These are phyloP conservation scores for Romanogobio albipinnatus DNA, from an alignment of 2,113 vertebrate species.

Conservation along the genomic window DNA sequence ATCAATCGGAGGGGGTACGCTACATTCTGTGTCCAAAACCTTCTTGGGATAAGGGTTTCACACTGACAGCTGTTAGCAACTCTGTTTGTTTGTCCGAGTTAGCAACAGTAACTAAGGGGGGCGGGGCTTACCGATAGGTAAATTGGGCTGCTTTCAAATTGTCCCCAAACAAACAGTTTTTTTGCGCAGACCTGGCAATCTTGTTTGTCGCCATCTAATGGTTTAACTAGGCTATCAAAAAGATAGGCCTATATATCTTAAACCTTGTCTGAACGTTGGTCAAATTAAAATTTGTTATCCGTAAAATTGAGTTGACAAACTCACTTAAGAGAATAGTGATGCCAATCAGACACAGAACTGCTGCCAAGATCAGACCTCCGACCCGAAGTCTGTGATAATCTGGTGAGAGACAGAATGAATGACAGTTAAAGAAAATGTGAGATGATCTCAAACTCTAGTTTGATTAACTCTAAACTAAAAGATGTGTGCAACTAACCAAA, in stretches of 20 bases:
- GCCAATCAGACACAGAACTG: constrained; percentile 82
- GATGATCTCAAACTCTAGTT: not conserved
- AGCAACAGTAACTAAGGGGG: no score
- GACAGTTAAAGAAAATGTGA: not conserved
- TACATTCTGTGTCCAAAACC: no score
- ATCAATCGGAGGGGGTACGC: no score
- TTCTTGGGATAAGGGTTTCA: no score
- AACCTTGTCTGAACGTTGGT: not conserved
- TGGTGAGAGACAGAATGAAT: constrained; percentile 56
- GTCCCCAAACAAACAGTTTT: no score
- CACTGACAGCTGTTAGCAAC: no score
- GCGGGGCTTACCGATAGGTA: no score
- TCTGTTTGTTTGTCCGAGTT: no score
- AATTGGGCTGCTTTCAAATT: no score
- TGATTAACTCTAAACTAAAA: not conserved
- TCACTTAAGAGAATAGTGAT: constrained; percentile 87
- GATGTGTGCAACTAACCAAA: constrained; percentile 69
- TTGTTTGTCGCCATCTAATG: not conserved
- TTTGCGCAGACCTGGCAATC: no score
- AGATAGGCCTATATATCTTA: no score
- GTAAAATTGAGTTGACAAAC: constrained; percentile 56
- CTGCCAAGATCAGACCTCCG: constrained; percentile 83
- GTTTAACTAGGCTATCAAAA: not conserved
- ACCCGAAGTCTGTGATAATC: constrained; percentile 84
- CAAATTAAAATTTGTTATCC: not conserved